Evolutionary conservation across 2,888 invertebrate species (phyloP).

Genomic region (Cryptosula pallasiana): DNA sequence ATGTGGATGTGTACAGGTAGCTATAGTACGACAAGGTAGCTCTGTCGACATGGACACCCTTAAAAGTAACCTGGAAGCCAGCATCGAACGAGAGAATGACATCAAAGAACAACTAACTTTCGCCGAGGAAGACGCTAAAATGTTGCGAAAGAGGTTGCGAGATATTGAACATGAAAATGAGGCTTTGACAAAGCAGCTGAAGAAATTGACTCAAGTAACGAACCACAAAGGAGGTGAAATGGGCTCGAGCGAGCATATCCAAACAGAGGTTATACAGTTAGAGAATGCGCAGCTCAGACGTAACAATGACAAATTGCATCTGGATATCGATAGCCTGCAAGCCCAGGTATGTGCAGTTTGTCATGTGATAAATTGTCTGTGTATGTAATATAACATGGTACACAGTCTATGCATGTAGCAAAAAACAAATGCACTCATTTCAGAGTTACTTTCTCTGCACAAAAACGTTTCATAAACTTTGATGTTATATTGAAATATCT

Average conservation of each 20-base stretch:
- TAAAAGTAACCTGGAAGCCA: slow-evolving; percentile 80
- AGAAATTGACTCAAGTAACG: slow-evolving; percentile 72
- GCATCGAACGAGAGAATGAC: slow-evolving; percentile 87
- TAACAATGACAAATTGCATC: slow-evolving; percentile 16
- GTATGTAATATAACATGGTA: no score
- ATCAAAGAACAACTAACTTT: slow-evolving; percentile 84
- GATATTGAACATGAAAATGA: slow-evolving; percentile 96
- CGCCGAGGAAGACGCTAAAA: slow-evolving; percentile 82
- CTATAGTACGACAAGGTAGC: slow-evolving; percentile 36
- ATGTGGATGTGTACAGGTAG: no score
- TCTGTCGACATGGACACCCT: slow-evolving; percentile 59
- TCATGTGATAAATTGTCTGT: no score
- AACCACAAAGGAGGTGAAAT: background rate
- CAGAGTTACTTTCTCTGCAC: no score
- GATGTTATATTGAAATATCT: no score
- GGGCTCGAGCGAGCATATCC: background rate
- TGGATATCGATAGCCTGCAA: background rate
- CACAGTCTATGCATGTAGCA: no score
- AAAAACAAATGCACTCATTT: no score
- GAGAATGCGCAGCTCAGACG: slow-evolving; percentile 16
- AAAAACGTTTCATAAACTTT: no score
- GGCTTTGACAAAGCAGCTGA: slow-evolving; percentile 85
- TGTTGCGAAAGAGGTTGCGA: slow-evolving; percentile 79
- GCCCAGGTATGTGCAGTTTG: slow-evolving; percentile 14
- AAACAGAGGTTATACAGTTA: slow-evolving; percentile 18